Percentiles rank a stretch among this genome's conserved stretches.
phyloP scores from a whole-genome alignment of 2,888 invertebrate genomes.

The Acronicta alni region DNA sequence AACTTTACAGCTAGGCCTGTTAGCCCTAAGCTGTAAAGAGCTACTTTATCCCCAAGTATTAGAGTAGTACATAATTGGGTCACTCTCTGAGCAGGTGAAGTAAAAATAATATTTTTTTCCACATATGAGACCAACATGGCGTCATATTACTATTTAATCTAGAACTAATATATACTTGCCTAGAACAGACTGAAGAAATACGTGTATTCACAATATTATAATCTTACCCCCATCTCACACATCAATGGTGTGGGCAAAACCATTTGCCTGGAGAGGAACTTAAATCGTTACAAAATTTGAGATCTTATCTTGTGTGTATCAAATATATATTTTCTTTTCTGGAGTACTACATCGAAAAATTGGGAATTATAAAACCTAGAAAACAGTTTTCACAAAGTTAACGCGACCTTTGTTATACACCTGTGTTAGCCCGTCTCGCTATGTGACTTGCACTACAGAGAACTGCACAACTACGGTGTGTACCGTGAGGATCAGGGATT shows the following conservation, averaged over 20 bases:
- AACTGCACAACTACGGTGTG: conserved; percentile 52
- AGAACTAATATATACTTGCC: conserved; percentile 1
- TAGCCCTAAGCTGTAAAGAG: too few species aligned
- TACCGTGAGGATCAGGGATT: conserved; percentile 90
- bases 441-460: conserved; percentile 45
- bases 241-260: conserved; percentile 3
- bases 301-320: conserved; percentile 46
- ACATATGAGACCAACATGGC: conserved; percentile 1
- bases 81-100: too few species aligned
- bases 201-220: background rate
- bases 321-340: conserved; percentile 41
- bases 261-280: conserved; percentile 35
- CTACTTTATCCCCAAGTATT: too few species aligned
- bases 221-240: background rate
- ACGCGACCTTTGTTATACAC: conserved; percentile 37
- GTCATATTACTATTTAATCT: background rate
- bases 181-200: conserved; percentile 3
- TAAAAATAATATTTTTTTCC: conserved; percentile 5
- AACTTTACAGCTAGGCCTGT: too few species aligned
- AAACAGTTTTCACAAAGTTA: conserved; percentile 18
- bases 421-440: conserved; percentile 39
- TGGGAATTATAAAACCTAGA: conserved; percentile 19
- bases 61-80: too few species aligned
- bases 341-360: conserved; percentile 17
- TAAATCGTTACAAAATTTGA: conserved; percentile 40